Percentiles rank a stretch among this genome's conserved stretches.
Evolutionary conservation across 1,140 invertebrate genomes (phyloP).

Genomic region (Drosophila ogumai): DNA sequence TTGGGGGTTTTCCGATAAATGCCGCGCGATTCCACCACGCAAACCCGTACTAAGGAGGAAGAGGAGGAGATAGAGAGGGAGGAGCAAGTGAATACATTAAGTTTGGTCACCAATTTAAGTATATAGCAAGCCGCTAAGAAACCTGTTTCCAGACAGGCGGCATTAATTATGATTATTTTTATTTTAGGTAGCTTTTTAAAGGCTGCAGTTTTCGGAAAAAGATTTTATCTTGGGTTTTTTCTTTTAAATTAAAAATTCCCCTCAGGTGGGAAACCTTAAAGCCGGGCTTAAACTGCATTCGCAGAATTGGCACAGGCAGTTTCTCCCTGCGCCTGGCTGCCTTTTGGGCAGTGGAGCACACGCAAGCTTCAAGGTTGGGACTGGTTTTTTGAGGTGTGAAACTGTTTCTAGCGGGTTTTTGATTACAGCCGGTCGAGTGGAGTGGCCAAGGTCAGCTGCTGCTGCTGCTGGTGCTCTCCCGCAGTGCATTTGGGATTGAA

Average conservation of each 20-base stretch:
- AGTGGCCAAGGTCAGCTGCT: slow-evolving; percentile 25
- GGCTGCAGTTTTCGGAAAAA: slow-evolving; percentile 49
- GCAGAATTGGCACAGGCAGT: slow-evolving; percentile 49
- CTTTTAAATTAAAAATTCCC: slow-evolving; percentile 48
- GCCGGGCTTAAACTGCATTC: slow-evolving; percentile 39
- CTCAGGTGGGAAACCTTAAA: slow-evolving; percentile 37
- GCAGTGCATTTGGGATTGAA: slow-evolving; percentile 32
- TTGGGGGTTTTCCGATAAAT: slow-evolving; percentile 86
- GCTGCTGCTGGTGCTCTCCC: slow-evolving; percentile 20
- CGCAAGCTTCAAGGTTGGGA: slow-evolving; percentile 57
- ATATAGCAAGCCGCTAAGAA: slow-evolving; percentile 15
- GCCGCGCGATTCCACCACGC: slow-evolving; percentile 88
- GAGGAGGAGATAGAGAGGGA: slow-evolving; percentile 43
- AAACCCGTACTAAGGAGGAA: slow-evolving; percentile 87
- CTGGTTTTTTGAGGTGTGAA: slow-evolving; percentile 51
- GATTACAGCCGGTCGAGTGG: slow-evolving; percentile 25
- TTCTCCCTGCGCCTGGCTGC: not conserved
- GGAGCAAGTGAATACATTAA: slow-evolving; percentile 6
- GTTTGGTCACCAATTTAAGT: slow-evolving; percentile 11
- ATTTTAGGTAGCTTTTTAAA: slow-evolving; percentile 10
- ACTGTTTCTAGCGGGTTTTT: slow-evolving; percentile 60
- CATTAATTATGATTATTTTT: slow-evolving; percentile 46
- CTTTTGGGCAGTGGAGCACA: slow-evolving; percentile 63
- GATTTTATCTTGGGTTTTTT: slow-evolving; percentile 26
- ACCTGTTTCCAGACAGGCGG: slow-evolving; percentile 16